Evolutionary conservation across 2,113 vertebrate species (phyloP), one percentile per base, ranked within the genome.

Genomic region (Pogonocichla stellata): DNA sequence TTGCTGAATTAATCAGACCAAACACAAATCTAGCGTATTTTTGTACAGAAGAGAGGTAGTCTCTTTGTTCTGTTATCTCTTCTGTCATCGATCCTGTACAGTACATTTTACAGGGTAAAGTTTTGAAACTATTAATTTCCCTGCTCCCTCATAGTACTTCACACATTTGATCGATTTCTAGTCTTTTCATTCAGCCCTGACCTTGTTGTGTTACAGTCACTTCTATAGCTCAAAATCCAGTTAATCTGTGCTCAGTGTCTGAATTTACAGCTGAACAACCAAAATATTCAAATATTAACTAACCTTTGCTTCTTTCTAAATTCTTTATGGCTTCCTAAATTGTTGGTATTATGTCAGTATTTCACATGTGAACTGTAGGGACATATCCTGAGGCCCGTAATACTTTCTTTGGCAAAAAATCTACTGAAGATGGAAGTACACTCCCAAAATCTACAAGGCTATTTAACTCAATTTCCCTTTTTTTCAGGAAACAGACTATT

Each of bases 101-200:
- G 81, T 88, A 40, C 86, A 82, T 96, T 91, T 83, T 94, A 78
- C 64, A 80, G 90, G 73, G 62, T 73, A 88, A 94, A 96, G 95
- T 95, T 95, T 90, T 88, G 85, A 83, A 94, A 94, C 40, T 5
- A 92, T 95, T 92, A 92, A 92, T 79, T 96, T 86, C 94, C 79
- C 90, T 88, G 75, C 45, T 86, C 64, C 85, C 83, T 82, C 75
- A 38, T 4, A 86, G 93, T 43, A 94, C 81, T 90, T 90, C 51
- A 3, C 74, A 67, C 56, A 93, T 95, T 25, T 83, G 51, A 92
- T 92, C 14, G 47, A 96, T 96, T 80, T 92, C 71, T 73, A 56
- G 93, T 93, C 90, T 67, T 94, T 95, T 73, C 56, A 57, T 78
- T 90, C 85, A 83, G 94, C 67, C 81, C 95, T 95, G 95, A 96